phyloP scores from a whole-genome alignment of 2,113 vertebrate genomes.

The Pipa parva region DNA sequence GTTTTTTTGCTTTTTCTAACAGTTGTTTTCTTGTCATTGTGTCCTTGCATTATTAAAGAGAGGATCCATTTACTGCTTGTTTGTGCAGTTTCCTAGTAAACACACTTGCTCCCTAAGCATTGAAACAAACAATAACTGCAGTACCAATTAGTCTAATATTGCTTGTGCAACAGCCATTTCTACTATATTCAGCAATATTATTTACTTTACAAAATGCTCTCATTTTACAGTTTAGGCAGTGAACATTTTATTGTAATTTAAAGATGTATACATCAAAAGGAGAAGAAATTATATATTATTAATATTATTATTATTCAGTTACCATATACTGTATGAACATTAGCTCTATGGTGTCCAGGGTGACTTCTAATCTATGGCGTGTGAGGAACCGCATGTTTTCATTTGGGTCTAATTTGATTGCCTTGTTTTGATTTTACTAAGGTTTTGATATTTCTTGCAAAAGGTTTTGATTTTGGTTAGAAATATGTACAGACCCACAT shows the following conservation, averaged over 20 bases:
- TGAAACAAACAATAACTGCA: neutral
- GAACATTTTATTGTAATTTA: neutral
- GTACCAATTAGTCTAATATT: constrained; percentile 29
- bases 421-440: too few relatives aligned
- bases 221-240: neutral
- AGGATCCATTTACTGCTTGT: neutral
- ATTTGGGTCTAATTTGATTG: too few relatives aligned
- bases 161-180: constrained; percentile 6
- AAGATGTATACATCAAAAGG: neutral
- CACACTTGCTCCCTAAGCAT: neutral
- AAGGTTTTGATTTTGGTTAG: too few relatives aligned
- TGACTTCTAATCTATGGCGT: neutral
- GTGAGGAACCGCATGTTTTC: too few relatives aligned
- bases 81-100: constrained; percentile 24
- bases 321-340: neutral
- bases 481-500: too few relatives aligned
- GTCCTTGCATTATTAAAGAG: constrained; percentile 8
- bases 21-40: neutral
- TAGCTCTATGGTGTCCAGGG: neutral
- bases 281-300: neutral
- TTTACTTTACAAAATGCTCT: constrained; percentile 1
- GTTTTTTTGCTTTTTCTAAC: constrained; percentile 3
- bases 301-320: neutral
- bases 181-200: constrained; percentile 20
- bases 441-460: too few relatives aligned